phyloP scores from a whole-genome alignment of 1,140 invertebrate species.

The Anoplolepis gracilipes region DNA sequence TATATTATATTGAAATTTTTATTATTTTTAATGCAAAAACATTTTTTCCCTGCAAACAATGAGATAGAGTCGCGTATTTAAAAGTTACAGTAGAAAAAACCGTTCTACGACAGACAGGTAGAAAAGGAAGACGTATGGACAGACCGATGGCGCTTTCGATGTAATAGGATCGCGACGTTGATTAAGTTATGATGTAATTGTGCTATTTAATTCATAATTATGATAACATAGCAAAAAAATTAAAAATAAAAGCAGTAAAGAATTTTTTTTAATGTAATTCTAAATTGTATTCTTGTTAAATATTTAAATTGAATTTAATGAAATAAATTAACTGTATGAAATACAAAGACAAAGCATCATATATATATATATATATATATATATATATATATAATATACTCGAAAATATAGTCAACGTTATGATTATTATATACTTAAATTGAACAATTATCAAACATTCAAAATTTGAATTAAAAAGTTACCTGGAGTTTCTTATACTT shows the following conservation, averaged over 20 bases:
- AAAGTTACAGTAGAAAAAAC: background rate
- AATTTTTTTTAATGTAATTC: background rate
- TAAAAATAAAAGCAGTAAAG: background rate
- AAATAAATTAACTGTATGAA: background rate
- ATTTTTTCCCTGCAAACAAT: background rate
- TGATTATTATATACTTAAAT: background rate
- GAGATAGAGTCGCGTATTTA: background rate
- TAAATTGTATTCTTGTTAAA: too few relatives aligned
- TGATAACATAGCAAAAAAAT: background rate
- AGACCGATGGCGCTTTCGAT: background rate
- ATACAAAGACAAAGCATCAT: background rate
- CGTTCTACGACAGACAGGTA: background rate
- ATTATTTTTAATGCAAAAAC: background rate
- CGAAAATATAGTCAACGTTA: background rate
- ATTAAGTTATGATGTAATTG: background rate
- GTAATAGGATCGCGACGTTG: background rate
- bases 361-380: too few relatives aligned
- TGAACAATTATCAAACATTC: background rate
- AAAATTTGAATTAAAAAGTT: background rate
- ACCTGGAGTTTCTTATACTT: background rate
- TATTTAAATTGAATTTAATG: too few relatives aligned
- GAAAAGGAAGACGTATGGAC: background rate
- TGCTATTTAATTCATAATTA: conserved; percentile 1
- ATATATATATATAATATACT: too few relatives aligned
- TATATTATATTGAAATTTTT: too few relatives aligned